Conservation (phyloP, 2,888 invertebrate genomes). For the Platycheirus rosarum region DNA sequence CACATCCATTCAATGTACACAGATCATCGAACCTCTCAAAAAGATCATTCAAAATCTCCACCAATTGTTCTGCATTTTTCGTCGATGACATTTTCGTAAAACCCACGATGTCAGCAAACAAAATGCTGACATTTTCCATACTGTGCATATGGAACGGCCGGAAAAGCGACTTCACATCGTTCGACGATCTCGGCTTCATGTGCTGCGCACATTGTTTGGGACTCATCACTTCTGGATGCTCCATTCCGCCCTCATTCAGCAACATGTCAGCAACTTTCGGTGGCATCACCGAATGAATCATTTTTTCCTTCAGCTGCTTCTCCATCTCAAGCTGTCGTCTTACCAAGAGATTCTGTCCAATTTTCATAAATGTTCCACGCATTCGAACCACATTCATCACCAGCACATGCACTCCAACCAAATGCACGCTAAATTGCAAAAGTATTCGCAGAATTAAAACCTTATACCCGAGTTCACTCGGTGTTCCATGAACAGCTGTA, state of each 20-base stretch:
- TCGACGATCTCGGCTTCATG: slow-evolving; percentile 79
- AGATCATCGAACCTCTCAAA: slow-evolving; percentile 97
- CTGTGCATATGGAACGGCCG: slow-evolving; percentile 98
- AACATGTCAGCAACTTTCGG: slow-evolving; percentile 94
- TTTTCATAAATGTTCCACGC: slow-evolving; percentile 98
- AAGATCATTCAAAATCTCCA: slow-evolving; percentile 96
- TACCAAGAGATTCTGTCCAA: slow-evolving; percentile 95
- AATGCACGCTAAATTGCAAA: slow-evolving; percentile 94
- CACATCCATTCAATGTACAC: slow-evolving; percentile 94
- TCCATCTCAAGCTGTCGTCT: slow-evolving; percentile 95
- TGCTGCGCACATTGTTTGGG: slow-evolving; percentile 77
- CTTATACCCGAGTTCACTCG: slow-evolving; percentile 84
- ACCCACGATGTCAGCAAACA: slow-evolving; percentile 98
- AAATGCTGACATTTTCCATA: slow-evolving; percentile 97
- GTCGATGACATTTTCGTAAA: slow-evolving; percentile 98
- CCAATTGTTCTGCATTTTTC: slow-evolving; percentile 97
- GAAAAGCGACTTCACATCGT: slow-evolving; percentile 91
- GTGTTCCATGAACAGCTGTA: slow-evolving; percentile 82
- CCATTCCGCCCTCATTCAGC: slow-evolving; percentile 87
- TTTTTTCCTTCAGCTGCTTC: slow-evolving; percentile 96
- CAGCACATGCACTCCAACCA: slow-evolving; percentile 95
- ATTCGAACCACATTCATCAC: slow-evolving; percentile 96
- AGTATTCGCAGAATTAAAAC: slow-evolving; percentile 88
- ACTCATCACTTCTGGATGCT: slow-evolving; percentile 75
- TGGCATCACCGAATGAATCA: slow-evolving; percentile 99